Percentiles rank a stretch among this genome's conserved stretches.
These are phyloP conservation scores for Temnothorax curvispinosus DNA, from an alignment of 1,140 invertebrate genomes.

Conservation along the genomic window DNA sequence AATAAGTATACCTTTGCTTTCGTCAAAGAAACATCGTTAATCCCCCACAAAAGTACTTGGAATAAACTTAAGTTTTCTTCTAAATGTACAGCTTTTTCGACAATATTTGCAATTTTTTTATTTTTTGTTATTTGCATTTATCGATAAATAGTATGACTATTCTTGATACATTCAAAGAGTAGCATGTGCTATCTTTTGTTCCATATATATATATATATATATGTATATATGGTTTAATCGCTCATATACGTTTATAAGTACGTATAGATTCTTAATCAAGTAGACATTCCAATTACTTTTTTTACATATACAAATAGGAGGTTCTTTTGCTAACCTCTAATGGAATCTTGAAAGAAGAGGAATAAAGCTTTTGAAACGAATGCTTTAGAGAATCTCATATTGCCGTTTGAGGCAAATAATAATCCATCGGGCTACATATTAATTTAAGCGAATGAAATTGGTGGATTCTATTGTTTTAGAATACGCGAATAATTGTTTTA, in stretches of 20 bases:
- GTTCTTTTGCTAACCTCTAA: not conserved
- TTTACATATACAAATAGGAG: not conserved
- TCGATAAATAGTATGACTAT: not conserved
- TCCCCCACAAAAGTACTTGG: not conserved
- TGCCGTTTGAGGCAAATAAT: slow-evolving; percentile 33
- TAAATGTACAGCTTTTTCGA: not conserved
- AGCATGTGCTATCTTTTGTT: not conserved
- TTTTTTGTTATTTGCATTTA: not conserved
- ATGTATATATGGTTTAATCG: not conserved
- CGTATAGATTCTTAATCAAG: not conserved
- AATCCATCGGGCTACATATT: not conserved
- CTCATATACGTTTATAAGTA: not conserved
- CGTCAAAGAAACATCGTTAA: not conserved
- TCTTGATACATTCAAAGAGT: not conserved
- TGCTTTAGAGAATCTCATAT: not conserved
- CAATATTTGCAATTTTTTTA: not conserved
- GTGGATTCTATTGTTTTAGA: not conserved
- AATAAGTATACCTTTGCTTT: too few relatives aligned
- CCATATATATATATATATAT: not conserved
- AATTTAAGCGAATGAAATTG: slow-evolving; percentile 23
- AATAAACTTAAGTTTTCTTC: not conserved
- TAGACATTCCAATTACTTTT: not conserved
- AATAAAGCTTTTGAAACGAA: not conserved
- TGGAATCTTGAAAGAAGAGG: not conserved
- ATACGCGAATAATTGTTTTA: not conserved